Conservation (phyloP, 1,140 invertebrate species). For the Habropoda laboriosa region DNA sequence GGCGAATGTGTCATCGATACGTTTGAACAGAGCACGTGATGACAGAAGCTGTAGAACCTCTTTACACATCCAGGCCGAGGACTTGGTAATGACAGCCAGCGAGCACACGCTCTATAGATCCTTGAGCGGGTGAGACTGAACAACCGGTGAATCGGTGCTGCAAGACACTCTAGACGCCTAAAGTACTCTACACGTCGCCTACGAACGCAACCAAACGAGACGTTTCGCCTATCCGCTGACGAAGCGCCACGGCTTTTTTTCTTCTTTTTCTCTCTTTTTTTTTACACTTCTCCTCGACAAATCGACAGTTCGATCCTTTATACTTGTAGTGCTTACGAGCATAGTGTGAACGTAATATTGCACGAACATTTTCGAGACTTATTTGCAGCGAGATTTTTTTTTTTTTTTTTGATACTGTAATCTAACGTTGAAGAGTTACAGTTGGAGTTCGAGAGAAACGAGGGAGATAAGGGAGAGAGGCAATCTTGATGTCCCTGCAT, state of each 20-base stretch:
- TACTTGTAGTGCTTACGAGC: no score
- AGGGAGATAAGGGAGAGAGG: neutral
- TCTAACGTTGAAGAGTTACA: neutral
- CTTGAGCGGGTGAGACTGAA: constrained; percentile 50
- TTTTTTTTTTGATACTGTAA: no score
- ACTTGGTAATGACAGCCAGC: constrained; percentile 50
- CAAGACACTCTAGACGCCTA: constrained; percentile 50
- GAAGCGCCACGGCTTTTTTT: neutral
- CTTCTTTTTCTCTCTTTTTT: no score
- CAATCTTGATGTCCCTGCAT: neutral
- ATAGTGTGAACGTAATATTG: neutral
- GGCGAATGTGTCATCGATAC: constrained; percentile 13
- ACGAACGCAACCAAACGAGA: constrained; percentile 7
- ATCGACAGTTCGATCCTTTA: neutral
- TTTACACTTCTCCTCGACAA: neutral
- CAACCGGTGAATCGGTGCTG: constrained; percentile 48
- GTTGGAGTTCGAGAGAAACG: no score
- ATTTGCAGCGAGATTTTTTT: neutral
- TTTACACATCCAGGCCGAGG: constrained; percentile 34
- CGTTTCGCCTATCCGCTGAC: constrained; percentile 25
- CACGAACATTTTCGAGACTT: neutral
- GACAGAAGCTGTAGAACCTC: constrained; percentile 23
- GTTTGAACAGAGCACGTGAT: constrained; percentile 15
- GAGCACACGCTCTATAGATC: constrained; percentile 41
- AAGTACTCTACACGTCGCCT: constrained; percentile 35